Conservation (phyloP, 53 echinoderm and acorn worm species). For the Temnopleurus reevesii region DNA sequence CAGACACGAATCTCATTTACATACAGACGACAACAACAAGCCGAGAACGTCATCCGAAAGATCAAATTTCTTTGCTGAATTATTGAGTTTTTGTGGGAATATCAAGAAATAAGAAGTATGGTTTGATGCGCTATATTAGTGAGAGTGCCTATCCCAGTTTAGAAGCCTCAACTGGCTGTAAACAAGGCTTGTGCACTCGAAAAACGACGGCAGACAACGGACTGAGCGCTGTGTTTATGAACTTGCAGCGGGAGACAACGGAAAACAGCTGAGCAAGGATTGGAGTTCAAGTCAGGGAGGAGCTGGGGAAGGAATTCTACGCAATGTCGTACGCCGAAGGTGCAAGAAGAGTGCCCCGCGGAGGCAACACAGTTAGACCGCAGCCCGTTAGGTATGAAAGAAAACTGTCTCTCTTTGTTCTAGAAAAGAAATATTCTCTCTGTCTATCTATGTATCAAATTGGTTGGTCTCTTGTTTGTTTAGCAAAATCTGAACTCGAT, state of each 20-base stretch:
- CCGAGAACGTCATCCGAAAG: constrained; percentile 28
- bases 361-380: constrained; percentile 65
- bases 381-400: constrained; percentile 88
- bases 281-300: not conserved
- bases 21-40: constrained; percentile 61
- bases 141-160: constrained; percentile 32
- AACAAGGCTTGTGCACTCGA: constrained; percentile 49
- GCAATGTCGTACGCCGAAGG: constrained; percentile 48
- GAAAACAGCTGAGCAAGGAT: constrained; percentile 53
- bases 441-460: too few species aligned
- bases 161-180: constrained; percentile 38
- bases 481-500: too few species aligned
- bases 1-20: constrained; percentile 16
- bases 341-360: constrained; percentile 36
- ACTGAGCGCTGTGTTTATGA: not conserved
- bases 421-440: too few species aligned
- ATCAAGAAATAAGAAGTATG: not conserved
- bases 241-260: not conserved
- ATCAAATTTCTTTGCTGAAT: not conserved
- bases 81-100: not conserved
- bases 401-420: too few species aligned
- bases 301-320: constrained; percentile 24
- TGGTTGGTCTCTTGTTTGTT: too few species aligned
- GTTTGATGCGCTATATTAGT: not conserved
- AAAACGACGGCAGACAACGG: constrained; percentile 6